Base-by-base conservation (phyloP, 1,140 invertebrate genomes). In the Cryptotermes secundus region DNA sequence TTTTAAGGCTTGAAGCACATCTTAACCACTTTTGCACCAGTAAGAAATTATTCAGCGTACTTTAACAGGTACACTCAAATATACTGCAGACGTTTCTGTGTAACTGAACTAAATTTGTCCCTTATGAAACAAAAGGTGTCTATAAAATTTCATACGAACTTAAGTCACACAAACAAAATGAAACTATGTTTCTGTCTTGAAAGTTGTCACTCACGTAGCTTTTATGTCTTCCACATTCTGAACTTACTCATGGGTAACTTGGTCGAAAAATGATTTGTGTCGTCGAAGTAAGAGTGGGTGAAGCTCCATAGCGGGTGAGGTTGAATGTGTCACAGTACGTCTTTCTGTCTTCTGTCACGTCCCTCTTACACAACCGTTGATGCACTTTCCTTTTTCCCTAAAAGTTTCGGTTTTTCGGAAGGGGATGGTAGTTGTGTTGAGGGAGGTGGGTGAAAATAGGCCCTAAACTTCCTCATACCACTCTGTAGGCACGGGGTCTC, bases 191-290 rank as follows among this genome's bases (percentile, higher is more conserved):
- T 72, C 26, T 14, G n/a, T 72, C 59, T 31, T 31, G 38, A 31
- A n/a, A 72, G 59, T 31, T 31, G 59, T 72, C 59, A 72, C 26
- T 72, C 26, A n/a, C 59, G 59, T 72, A n/a, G 59, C 31, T 59
- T 72, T 72, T 31, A 72, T 72, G 26, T 26, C 59, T 26, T 72
- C 59, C 59, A 72, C 59, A 72, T 72, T 72, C 59, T n/a, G 59
- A 31, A 72, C 59, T 31, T 72, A 72, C 59, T 72, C 59, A 72
- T 72, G 59, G 59, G 59, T 72, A 72, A 72, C 59, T 72, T 31
- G 59, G 59, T 72, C 59, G 59, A 72, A 72, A 72, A 72, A 72
- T 72, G 59, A 72, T 72, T 72, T 72, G 59, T 72, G n/a, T 72
- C 59, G 26, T 72, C 26, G 7, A 72, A 72, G 59, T 26, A 14